Percentiles rank a stretch among this genome's conserved stretches.
Evolutionary conservation across 2,888 invertebrate genomes (phyloP).

Genomic region (Parnassius mnemosyne): DNA sequence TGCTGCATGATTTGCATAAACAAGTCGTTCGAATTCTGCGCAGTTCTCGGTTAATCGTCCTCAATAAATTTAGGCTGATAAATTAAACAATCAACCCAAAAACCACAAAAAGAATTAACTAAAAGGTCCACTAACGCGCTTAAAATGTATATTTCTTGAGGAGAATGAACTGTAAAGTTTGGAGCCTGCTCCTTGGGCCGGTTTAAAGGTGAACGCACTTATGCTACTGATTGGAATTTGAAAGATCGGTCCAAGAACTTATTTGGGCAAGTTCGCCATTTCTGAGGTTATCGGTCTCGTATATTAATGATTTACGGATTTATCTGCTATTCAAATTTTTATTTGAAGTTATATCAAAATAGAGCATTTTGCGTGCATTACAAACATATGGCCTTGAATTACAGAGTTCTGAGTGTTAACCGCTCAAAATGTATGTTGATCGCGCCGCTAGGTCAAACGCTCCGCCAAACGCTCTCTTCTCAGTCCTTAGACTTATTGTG

Average conservation of each 20-base stretch:
- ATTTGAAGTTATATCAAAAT: slow-evolving; percentile 33
- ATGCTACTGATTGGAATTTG: slow-evolving; percentile 62
- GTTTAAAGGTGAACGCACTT: slow-evolving; percentile 75
- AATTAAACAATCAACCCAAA: slow-evolving; percentile 33
- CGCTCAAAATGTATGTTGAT: too few relatives aligned
- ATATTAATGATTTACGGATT: slow-evolving; percentile 54
- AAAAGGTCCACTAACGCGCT: slow-evolving; percentile 44
- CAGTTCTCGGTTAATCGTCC: slow-evolving; percentile 14
- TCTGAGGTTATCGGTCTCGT: slow-evolving; percentile 68
- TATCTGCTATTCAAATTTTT: slow-evolving; percentile 44
- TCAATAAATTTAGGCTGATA: slow-evolving; percentile 18
- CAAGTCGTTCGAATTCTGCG: not conserved
- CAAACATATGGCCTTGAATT: too few relatives aligned
- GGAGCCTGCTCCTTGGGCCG: slow-evolving; percentile 60
- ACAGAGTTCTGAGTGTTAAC: too few relatives aligned
- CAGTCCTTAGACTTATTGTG: not conserved
- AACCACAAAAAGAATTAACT: slow-evolving; percentile 32
- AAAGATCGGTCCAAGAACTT: slow-evolving; percentile 57
- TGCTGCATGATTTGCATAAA: not conserved
- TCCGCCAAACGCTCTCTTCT: too few relatives aligned
- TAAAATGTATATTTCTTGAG: slow-evolving; percentile 62
- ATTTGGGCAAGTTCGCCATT: slow-evolving; percentile 65
- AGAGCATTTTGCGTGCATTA: slow-evolving; percentile 25
- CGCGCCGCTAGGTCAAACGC: too few relatives aligned
- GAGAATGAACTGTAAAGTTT: slow-evolving; percentile 69